A percentile compares a stretch with the other conserved stretches of the same genome.
phyloP scores from a whole-genome alignment of 2,113 vertebrate genomes.

The Saccopteryx leptura region DNA sequence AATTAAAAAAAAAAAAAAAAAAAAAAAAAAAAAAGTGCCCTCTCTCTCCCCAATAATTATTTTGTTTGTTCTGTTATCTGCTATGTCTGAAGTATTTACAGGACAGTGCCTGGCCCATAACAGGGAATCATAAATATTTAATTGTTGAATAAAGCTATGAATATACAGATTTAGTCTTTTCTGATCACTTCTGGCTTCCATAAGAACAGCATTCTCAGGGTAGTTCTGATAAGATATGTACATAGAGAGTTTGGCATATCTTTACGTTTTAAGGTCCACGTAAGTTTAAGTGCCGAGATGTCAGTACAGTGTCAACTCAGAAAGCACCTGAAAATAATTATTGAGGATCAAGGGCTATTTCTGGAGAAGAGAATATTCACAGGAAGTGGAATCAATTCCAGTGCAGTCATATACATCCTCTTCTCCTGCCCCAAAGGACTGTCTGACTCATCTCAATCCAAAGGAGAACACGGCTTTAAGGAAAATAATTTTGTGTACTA shows the following conservation, averaged over 20 bases:
- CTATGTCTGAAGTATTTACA: conserved; percentile 19
- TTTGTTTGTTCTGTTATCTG: conserved; percentile 32
- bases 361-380: conserved; percentile 51
- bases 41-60: background rate
- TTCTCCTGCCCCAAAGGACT: conserved; percentile 61
- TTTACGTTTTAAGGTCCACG: conserved; percentile 54
- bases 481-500: conserved; percentile 81
- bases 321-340: conserved; percentile 41
- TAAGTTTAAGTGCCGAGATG: conserved; percentile 40
- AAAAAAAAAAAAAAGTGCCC: background rate
- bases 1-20: too few species aligned
- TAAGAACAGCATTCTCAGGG: background rate
- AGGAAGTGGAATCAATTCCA: conserved; percentile 69
- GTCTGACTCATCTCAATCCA: conserved; percentile 83
- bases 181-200: background rate
- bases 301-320: conserved; percentile 35
- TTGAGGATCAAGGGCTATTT: background rate
- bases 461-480: conserved; percentile 80
- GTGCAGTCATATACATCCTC: conserved; percentile 9
- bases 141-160: conserved; percentile 35
- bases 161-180: conserved; percentile 45
- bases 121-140: conserved; percentile 48
- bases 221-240: background rate
- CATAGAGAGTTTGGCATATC: background rate
- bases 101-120: background rate